Evolutionary conservation across 2,888 invertebrate species (phyloP), one percentile per base, ranked within the genome.

Genomic region (Diarsia rubi): DNA sequence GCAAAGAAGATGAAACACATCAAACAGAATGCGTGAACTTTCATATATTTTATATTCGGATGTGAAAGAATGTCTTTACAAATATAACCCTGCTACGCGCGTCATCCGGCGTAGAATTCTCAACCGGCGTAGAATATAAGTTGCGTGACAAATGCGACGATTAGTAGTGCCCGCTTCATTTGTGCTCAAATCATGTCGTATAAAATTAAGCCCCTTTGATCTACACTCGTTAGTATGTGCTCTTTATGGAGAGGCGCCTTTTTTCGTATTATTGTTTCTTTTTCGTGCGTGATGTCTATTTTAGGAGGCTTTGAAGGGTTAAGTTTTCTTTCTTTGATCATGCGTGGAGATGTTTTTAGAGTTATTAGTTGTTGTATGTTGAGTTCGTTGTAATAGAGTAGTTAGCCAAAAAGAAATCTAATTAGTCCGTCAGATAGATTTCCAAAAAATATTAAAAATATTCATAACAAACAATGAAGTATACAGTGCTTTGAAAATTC

Each of bases 181-280:
- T 89, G 90, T 91, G 90, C 87, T 86, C 88, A 88, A 91, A 89
- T 91, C 85, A 88, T 85, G 69, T 78, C 69, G 75, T 62, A 83
- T 86, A 80, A 80, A 75, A 85, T 73, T 75, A 75, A 78, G 83
- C 78, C 66, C n/a, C 88, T 88, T 88, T 88, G 89, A 88, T 89
- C 85, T 79, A 59, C 76, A 69, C 86, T 85, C 81, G 88, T 86
- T 87, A 82, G 88, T 82, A 78, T 65, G 59, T 52, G 77, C 69
- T 73, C 72, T 83, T 70, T 81, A 80, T 78, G 73, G 65, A 64
- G 59, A 67, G 60, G 72, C 72, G 72, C 78, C 73, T 63, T 63
- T 63, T 69, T 66, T 62, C 64, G 72, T 60, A 59, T 59, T 60
- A 62, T 59, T 68, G 65, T 69, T 69, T 76, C 67, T 84, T 85